These are phyloP conservation scores for Phymorhynchus buccinoides DNA, from an alignment of 1,140 invertebrate genomes.

Conservation along the genomic window DNA sequence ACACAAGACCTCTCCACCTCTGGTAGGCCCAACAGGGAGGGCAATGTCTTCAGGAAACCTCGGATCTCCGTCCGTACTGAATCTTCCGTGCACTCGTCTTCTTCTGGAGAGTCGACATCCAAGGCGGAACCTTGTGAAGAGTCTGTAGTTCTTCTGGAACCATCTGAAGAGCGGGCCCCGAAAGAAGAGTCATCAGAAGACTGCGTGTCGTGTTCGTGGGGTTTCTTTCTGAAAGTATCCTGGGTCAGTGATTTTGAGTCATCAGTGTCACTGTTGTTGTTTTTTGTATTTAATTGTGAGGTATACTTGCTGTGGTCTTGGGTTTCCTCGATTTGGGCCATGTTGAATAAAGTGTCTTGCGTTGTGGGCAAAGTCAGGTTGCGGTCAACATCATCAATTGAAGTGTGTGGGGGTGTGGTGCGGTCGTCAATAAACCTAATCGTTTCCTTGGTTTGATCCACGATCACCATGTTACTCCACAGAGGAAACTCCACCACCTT, in stretches of 20 bases:
- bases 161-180: background rate
- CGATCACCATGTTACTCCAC: background rate
- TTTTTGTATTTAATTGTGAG: too few relatives aligned
- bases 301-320: too few relatives aligned
- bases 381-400: too few relatives aligned
- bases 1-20: constrained; percentile 42
- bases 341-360: too few relatives aligned
- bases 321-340: too few relatives aligned
- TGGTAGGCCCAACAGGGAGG: constrained; percentile 38
- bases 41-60: constrained; percentile 25
- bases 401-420: background rate
- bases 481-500: background rate
- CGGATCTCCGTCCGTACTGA: background rate
- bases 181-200: background rate
- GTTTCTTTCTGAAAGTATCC: too few relatives aligned
- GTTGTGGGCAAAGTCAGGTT: too few relatives aligned
- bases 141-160: too few relatives aligned
- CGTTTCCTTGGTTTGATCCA: background rate
- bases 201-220: too few relatives aligned
- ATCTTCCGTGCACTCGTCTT: background rate
- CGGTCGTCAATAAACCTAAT: background rate
- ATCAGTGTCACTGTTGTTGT: too few relatives aligned
- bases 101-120: background rate
- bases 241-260: too few relatives aligned
- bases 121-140: background rate